Percentiles rank a stretch among this genome's conserved stretches.
Evolutionary conservation across 2,113 vertebrate genomes (phyloP).

Genomic region (Ariopsis seemanni): DNA sequence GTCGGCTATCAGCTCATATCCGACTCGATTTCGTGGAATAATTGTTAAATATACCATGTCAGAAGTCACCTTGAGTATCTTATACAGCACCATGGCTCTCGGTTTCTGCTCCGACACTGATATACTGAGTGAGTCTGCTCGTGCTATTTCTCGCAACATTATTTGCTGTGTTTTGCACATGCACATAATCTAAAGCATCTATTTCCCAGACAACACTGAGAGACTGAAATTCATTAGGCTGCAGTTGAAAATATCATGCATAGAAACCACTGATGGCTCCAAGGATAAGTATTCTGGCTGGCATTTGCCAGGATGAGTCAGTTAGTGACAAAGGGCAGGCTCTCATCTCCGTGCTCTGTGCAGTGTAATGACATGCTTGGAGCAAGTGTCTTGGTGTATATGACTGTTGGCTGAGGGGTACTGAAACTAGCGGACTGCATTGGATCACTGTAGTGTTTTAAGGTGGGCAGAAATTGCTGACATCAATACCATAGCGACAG

Average conservation of each 20-base stretch:
- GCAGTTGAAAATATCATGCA: constrained; percentile 53
- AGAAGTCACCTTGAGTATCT: neutral
- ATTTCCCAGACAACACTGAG: constrained; percentile 16
- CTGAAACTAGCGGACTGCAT: neutral
- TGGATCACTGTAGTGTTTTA: constrained; percentile 3
- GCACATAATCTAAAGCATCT: constrained; percentile 1
- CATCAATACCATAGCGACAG: neutral
- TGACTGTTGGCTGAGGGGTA: constrained; percentile 9
- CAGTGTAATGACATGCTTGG: constrained; percentile 56
- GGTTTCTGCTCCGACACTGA: neutral
- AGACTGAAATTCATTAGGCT: constrained; percentile 35
- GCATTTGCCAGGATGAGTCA: constrained; percentile 67
- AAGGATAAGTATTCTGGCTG: constrained; percentile 55
- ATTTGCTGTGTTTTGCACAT: neutral
- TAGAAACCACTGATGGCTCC: constrained; percentile 40
- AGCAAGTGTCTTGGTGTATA: constrained; percentile 56
- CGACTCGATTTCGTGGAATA: too few species aligned
- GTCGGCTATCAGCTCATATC: too few species aligned
- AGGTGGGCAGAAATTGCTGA: neutral
- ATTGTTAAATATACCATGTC: neutral
- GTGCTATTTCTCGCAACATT: constrained; percentile 7
- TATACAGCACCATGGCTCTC: neutral
- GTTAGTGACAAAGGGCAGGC: constrained; percentile 53
- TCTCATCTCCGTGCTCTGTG: constrained; percentile 24
- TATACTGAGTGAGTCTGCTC: neutral